phyloP scores from a whole-genome alignment of 2,797 vertebrate species.

The Hemitrygon akajei region DNA sequence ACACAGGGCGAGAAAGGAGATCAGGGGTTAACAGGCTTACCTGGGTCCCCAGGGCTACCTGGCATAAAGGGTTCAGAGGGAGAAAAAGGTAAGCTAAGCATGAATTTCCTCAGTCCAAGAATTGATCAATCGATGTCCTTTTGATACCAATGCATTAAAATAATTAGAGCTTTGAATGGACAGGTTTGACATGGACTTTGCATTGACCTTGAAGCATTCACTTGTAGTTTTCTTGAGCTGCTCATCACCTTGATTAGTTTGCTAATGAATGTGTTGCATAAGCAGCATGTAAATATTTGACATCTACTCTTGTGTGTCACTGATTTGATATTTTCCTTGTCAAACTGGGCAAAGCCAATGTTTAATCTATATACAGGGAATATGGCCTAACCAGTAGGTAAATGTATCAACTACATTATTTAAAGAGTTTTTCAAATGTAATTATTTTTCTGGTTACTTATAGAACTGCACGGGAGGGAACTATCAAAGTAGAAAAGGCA shows the following conservation, averaged over 20 bases:
- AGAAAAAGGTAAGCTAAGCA: conserved; percentile 56
- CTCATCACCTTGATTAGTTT: neutral
- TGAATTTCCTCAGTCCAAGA: neutral
- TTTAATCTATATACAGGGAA: too few relatives aligned
- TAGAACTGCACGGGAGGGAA: too few relatives aligned
- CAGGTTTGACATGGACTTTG: neutral
- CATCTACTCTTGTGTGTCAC: too few relatives aligned
- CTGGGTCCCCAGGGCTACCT: conserved; percentile 47
- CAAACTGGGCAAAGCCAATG: too few relatives aligned
- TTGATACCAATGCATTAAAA: neutral
- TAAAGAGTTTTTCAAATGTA: too few relatives aligned
- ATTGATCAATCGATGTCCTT: neutral
- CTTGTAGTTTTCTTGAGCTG: neutral
- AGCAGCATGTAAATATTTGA: too few relatives aligned
- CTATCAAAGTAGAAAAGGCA: too few relatives aligned
- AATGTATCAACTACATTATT: too few relatives aligned
- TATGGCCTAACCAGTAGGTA: too few relatives aligned
- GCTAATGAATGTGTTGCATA: too few relatives aligned
- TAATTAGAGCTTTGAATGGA: neutral
- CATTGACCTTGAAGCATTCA: neutral
- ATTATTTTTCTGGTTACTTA: too few relatives aligned
- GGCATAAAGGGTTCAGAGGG: conserved; percentile 61
- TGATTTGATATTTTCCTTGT: too few relatives aligned
- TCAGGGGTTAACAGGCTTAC: conserved; percentile 53
- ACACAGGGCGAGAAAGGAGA: conserved; percentile 64